Evolutionary conservation across 1,140 invertebrate species (phyloP), one percentile per base, ranked within the genome.

Genomic region (Mycetomoellerius zeteki): DNA sequence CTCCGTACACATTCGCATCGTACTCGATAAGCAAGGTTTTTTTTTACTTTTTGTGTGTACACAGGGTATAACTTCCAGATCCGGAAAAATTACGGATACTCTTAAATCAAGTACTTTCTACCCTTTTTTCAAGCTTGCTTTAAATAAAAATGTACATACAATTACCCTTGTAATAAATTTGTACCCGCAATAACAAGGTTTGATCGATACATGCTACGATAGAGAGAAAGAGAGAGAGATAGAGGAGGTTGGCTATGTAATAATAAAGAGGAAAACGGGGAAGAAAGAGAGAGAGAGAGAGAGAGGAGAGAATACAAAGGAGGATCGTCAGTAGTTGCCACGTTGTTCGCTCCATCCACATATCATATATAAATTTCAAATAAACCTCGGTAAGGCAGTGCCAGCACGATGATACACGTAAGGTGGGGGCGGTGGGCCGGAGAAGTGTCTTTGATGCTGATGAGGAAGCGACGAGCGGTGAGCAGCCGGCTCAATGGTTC

Each of bases 361-460:
- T 88, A 90, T 77, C n/a, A 27, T 64, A 30, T 82, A 90, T 78
- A 91, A 91, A 91, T 91, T 88, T 95, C 93, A 95, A 88, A 95
- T 95, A 90, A 94, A 95, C 86, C 94, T 94, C 37, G 94, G 94
- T 88, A 94, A 89, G 84, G 93, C 94, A 89, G 93, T 92, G 85
- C 91, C 92, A 64, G 94, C 93, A 60, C 94, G 94, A 64, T 95
- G 94, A 81, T 95, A 94, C 81, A 94, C 92, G 76, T 95, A 95
- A 37, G 93, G 94, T 60, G 93, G 92, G 27, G 93, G 93, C 21
- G 93, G 94, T 21, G 94, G 91, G 2, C 93, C 93, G 14, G 93
- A 88, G 88, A 94, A 95, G 43, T 93, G 94, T 91, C 94, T 94
- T 91, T 94, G 94, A 75, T 94, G 94, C 75, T 93, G 94, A 85